These are phyloP conservation scores for Garrulus glandarius DNA, from an alignment of 2,797 vertebrate species.

Conservation along the genomic window DNA sequence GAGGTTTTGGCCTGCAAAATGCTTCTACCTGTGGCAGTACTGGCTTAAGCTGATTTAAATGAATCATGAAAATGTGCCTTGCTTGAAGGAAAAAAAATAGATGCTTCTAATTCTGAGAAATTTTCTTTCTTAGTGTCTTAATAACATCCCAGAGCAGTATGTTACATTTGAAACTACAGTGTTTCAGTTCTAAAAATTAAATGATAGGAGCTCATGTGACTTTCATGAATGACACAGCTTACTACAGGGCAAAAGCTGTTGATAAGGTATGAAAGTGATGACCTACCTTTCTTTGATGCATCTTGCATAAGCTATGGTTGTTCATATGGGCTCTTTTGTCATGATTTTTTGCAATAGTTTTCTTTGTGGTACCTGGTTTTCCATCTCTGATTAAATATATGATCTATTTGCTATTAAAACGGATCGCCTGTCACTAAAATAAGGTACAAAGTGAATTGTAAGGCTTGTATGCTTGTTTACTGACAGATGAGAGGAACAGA, in stretches of 20 bases:
- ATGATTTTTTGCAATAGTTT: neutral
- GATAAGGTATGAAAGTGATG: neutral
- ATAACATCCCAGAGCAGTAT: neutral
- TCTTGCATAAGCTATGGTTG: neutral
- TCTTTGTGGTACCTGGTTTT: neutral
- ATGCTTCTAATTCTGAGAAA: neutral
- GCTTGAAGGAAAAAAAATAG: neutral
- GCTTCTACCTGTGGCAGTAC: neutral
- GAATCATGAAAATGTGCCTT: neutral
- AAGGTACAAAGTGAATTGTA: neutral
- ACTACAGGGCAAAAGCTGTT: neutral
- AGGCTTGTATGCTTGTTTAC: neutral
- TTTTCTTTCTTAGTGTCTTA: neutral
- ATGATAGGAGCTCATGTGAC: neutral
- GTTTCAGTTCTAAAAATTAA: neutral
- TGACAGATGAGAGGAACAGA: neutral
- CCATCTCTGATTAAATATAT: neutral
- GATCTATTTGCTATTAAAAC: neutral
- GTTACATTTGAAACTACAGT: neutral
- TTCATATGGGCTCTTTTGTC: neutral
- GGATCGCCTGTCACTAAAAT: neutral
- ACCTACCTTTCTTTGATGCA: neutral
- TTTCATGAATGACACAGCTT: neutral
- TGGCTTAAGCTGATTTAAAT: neutral
- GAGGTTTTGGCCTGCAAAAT: neutral